Evolutionary conservation across 2,797 vertebrate species (phyloP).

Genomic region (Enteromius argenteus): DNA sequence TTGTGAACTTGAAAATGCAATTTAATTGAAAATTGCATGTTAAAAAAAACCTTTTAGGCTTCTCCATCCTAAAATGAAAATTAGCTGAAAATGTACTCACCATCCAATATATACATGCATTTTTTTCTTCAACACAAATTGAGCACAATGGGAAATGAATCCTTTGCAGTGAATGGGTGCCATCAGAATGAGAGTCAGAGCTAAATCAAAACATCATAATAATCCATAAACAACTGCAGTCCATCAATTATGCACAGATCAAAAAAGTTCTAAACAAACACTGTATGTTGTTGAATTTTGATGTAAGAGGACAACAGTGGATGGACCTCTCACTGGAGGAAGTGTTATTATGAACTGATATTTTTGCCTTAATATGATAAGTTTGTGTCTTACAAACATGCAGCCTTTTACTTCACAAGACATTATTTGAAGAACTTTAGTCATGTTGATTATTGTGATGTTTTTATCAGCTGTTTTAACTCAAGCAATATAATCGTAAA

Average conservation of each 20-base stretch:
- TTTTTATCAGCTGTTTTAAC: not conserved
- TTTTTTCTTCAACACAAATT: not conserved
- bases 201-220: not conserved
- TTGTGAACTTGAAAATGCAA: not conserved
- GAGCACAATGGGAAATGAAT: not conserved
- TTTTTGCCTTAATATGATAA: not conserved
- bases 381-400: not conserved
- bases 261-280: not conserved
- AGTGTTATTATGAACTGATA: not conserved
- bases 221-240: not conserved
- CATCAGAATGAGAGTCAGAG: not conserved
- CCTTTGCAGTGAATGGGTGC: too few relatives aligned
- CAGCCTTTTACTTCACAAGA: not conserved
- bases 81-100: not conserved
- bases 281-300: not conserved
- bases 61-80: not conserved
- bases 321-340: not conserved
- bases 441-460: not conserved
- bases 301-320: not conserved
- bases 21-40: too few relatives aligned
- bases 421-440: not conserved
- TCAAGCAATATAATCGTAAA: not conserved
- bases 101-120: too few relatives aligned
- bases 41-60: not conserved
- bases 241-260: not conserved